Evolutionary conservation across 2,113 vertebrate genomes (phyloP).

Genomic region (Nerophis lumbriciformis): DNA sequence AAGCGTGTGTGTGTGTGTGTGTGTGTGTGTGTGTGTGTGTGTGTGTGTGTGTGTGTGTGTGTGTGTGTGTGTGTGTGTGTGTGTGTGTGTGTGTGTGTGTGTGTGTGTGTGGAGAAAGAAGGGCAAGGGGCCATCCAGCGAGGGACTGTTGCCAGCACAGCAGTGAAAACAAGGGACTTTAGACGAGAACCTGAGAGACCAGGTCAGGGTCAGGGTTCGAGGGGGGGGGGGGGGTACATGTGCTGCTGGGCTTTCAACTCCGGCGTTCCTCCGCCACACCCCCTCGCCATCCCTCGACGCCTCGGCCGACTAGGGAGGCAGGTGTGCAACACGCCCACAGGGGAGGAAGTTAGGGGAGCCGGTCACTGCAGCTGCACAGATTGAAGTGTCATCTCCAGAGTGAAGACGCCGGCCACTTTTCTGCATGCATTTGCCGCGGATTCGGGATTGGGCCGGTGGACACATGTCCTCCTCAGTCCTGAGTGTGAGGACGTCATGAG

Average conservation of each 20-base stretch:
- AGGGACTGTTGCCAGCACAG: slow-evolving; percentile 39
- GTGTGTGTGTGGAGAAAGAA: slow-evolving; percentile 24
- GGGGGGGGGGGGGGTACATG: slow-evolving; percentile 7
- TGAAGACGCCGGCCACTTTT: slow-evolving; percentile 68
- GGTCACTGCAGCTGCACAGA: slow-evolving; percentile 63
- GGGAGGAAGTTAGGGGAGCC: slow-evolving; percentile 54
- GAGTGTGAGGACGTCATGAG: slow-evolving; percentile 28
- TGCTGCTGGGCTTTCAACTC: slow-evolving; percentile 50
- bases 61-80: too few relatives aligned
- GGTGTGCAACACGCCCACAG: slow-evolving; percentile 60
- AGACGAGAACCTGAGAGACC: slow-evolving; percentile 47
- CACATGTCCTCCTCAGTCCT: slow-evolving; percentile 56
- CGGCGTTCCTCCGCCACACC: slow-evolving; percentile 19
- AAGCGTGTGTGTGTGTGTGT: too few relatives aligned
- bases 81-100: too few relatives aligned
- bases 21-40: too few relatives aligned
- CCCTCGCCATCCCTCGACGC: slow-evolving; percentile 33
- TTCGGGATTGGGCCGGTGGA: slow-evolving; percentile 62
- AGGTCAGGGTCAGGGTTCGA: slow-evolving; percentile 32
- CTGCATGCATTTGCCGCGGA: slow-evolving; percentile 61
- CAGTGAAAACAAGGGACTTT: slow-evolving; percentile 26
- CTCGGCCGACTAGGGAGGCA: slow-evolving; percentile 56
- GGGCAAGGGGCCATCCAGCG: slow-evolving; percentile 17
- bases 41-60: too few relatives aligned
- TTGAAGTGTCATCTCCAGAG: slow-evolving; percentile 68